Conservation (phyloP, 2,888 invertebrate genomes). For the Parelbella ahira region DNA sequence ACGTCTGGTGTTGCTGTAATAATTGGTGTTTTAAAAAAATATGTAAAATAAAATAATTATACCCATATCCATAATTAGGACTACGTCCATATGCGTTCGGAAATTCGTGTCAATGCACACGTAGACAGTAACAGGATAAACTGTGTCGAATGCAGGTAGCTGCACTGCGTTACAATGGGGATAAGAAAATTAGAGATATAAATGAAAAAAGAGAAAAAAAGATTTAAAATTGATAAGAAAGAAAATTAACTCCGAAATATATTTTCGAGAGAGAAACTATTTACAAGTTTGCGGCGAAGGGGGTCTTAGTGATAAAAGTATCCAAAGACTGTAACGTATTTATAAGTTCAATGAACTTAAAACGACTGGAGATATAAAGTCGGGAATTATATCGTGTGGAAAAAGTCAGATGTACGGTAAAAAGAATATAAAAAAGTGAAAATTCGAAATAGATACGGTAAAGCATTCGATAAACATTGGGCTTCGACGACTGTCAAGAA, state of each 20-base stretch:
- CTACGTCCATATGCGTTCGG: conserved; percentile 32
- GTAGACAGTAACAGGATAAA: conserved; percentile 25
- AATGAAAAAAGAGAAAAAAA: conserved; percentile 47
- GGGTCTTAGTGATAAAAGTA: conserved; percentile 77
- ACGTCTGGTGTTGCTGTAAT: conserved; percentile 25
- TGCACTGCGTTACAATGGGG: conserved; percentile 19
- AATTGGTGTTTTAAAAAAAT: conserved; percentile 17
- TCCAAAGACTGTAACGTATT: conserved; percentile 80
- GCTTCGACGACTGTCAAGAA: conserved; percentile 32
- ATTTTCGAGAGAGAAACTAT: conserved; percentile 75
- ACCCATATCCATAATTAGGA: conserved; percentile 23
- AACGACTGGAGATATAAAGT: conserved; percentile 56
- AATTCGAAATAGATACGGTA: conserved; percentile 54
- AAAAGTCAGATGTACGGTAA: conserved; percentile 65
- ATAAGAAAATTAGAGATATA: conserved; percentile 41
- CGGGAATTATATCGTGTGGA: conserved; percentile 62
- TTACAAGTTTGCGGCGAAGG: conserved; percentile 68
- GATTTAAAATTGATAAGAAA: conserved; percentile 49
- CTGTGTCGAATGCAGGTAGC: conserved; percentile 18
- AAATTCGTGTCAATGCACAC: conserved; percentile 26
- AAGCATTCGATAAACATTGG: conserved; percentile 35
- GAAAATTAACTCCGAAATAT: conserved; percentile 72
- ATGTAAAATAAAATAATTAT: too few species aligned
- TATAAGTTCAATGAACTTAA: conserved; percentile 71
- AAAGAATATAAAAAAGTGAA: conserved; percentile 58